Evolutionary conservation across 2,797 vertebrate genomes (phyloP), one percentile per base, ranked within the genome.

Genomic region (Simalia tracyae): DNA sequence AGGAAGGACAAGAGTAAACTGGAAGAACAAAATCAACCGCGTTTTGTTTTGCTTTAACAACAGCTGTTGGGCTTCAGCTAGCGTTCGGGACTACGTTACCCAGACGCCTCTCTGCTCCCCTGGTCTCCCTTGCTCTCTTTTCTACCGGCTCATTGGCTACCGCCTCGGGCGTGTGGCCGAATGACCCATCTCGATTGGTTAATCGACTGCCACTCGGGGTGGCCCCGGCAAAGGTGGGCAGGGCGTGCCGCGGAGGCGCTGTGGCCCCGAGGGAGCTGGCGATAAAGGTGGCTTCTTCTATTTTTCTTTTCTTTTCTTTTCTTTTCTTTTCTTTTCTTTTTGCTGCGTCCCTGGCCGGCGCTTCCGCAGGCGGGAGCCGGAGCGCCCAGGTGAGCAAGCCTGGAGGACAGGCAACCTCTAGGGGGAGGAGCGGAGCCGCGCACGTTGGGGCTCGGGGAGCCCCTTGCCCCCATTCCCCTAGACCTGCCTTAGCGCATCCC

Each of bases 191-290:
- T 1, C 42, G 86, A 93, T 90, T 95, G 97, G 95, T 3, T 36
- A 86, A 0, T 0, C 0, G 68, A 0, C 6, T 2, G 93, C 94
- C 95, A 14, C 50, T 95, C 94, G 84, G 68, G 91, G 96, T 96
- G 96, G 97, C 96, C 92, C 97, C 95, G 96, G 97, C 96, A 97
- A 95, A 96, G 94, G 15, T 36, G 19, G 68, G 31, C 15, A 46
- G 9, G 93, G 92, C 24, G 91, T 72, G 94, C 46, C 94, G 95
- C 93, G 96, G 95, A 93, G 96, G 96, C 95, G 97, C 95, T 97
- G 95, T 87, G 93, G 93, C 93, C 92, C 63, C 66, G 94, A 94
- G 94, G 96, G 95, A 95, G 96, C 97, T 81, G 42, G 93, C 26
- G 0, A 0, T 8, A 0, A 5, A 42, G 36, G 36, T 22, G 72